Evolutionary conservation across 2,888 invertebrate species (phyloP).

Genomic region (Trypoxylon attenuatum): DNA sequence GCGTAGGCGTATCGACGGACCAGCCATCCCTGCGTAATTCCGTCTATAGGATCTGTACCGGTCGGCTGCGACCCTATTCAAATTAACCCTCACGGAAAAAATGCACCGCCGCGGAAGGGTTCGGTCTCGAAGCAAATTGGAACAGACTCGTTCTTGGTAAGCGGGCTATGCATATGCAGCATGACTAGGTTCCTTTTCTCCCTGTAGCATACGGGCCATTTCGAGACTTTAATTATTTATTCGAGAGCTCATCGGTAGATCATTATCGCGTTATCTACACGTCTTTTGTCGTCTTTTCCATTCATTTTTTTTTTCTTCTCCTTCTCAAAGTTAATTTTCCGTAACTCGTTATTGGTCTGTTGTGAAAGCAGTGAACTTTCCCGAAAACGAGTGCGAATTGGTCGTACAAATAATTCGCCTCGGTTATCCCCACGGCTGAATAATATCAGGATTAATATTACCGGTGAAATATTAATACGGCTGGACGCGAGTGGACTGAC

Average conservation of each 20-base stretch:
- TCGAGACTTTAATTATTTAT: slow-evolving; percentile 43
- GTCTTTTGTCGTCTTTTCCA: too few species aligned
- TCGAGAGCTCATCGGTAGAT: too few species aligned
- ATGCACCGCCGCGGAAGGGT: slow-evolving; percentile 60
- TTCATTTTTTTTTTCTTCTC: too few species aligned
- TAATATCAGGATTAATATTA: slow-evolving; percentile 46
- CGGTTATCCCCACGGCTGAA: slow-evolving; percentile 9
- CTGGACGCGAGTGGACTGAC: slow-evolving; percentile 29
- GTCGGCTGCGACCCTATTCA: slow-evolving; percentile 63
- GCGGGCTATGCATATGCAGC: slow-evolving; percentile 66
- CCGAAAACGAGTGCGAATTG: slow-evolving; percentile 25
- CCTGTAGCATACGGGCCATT: slow-evolving; percentile 57
- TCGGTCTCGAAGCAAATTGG: slow-evolving; percentile 68
- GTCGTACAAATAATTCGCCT: slow-evolving; percentile 30
- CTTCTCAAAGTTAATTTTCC: too few species aligned
- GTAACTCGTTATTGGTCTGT: too few species aligned
- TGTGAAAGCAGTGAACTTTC: too few species aligned
- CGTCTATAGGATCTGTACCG: background rate
- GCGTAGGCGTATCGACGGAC: slow-evolving; percentile 62
- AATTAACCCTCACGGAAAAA: slow-evolving; percentile 72
- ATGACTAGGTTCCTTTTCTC: slow-evolving; percentile 69
- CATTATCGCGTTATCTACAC: too few species aligned
- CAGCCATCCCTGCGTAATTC: slow-evolving; percentile 13
- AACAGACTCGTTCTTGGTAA: slow-evolving; percentile 62
- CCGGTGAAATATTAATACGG: slow-evolving; percentile 47